Percentiles rank a stretch among this genome's conserved stretches.
Conservation (phyloP, 2,797 vertebrate genomes). For the Chaetophractus vellerosus region DNA sequence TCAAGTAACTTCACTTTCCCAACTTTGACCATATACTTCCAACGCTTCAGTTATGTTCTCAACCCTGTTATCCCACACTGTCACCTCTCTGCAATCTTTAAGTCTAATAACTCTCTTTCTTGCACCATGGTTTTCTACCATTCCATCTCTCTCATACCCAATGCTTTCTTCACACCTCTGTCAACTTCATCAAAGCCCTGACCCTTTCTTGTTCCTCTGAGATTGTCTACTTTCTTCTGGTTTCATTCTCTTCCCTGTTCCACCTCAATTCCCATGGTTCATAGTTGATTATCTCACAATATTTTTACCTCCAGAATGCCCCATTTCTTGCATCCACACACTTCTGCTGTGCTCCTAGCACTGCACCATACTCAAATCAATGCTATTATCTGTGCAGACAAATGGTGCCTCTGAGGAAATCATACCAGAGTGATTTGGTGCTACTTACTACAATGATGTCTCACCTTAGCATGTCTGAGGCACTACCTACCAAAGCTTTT, state of each 20-base stretch:
- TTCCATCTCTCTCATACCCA: too few species aligned
- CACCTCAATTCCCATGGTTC: not conserved
- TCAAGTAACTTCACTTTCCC: slow-evolving; percentile 9
- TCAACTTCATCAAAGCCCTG: not conserved
- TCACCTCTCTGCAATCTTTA: not conserved
- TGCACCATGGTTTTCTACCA: not conserved
- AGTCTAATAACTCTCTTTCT: not conserved
- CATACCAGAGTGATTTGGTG: not conserved
- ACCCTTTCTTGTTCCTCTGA: not conserved
- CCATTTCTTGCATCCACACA: not conserved
- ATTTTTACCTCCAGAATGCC: not conserved
- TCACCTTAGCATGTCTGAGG: not conserved
- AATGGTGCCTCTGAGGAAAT: not conserved
- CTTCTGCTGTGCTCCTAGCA: not conserved
- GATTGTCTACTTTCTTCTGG: not conserved
- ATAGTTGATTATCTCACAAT: not conserved
- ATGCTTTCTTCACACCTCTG: not conserved
- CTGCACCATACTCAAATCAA: not conserved
- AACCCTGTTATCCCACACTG: not conserved
- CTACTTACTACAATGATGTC: not conserved
- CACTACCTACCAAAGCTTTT: not conserved
- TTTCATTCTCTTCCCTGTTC: not conserved
- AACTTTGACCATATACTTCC: not conserved
- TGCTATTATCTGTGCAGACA: not conserved
- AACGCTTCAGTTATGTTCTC: not conserved